Evolutionary conservation across 1,140 invertebrate genomes (phyloP).

Genomic region (Zophobas morio): DNA sequence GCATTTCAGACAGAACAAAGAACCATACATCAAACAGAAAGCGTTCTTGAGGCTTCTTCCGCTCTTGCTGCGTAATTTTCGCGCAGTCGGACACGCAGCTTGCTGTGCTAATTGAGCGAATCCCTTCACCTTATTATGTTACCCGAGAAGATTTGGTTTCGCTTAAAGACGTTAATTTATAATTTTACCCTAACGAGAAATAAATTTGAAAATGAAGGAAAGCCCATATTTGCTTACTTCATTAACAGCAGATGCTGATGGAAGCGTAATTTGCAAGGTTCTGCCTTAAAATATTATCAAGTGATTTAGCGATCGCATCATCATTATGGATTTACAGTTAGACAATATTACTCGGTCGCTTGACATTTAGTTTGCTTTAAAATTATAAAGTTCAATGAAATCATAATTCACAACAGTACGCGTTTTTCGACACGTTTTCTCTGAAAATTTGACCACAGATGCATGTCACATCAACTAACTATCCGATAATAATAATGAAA

Average conservation of each 20-base stretch:
- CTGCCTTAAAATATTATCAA: not conserved
- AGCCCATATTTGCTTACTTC: conserved; percentile 18
- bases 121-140: conserved; percentile 46
- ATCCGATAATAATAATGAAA: no score
- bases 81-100: conserved; percentile 46
- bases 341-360: not conserved
- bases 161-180: conserved; percentile 46
- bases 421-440: no score
- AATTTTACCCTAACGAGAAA: conserved; percentile 40
- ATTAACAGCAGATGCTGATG: conserved; percentile 17
- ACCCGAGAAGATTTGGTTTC: conserved; percentile 44
- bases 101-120: conserved; percentile 48
- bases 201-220: conserved; percentile 38
- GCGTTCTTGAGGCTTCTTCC: conserved; percentile 41
- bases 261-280: not conserved
- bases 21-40: conserved; percentile 26
- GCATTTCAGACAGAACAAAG: conserved; percentile 5
- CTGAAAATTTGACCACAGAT: no score
- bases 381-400: no score
- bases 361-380: no score
- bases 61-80: conserved; percentile 41
- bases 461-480: no score
- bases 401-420: no score
- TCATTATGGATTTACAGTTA: not conserved
- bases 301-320: no score